Evolutionary conservation across 1,140 invertebrate species (phyloP), one percentile per base, ranked within the genome.

Genomic region (Nebria ingens): DNA sequence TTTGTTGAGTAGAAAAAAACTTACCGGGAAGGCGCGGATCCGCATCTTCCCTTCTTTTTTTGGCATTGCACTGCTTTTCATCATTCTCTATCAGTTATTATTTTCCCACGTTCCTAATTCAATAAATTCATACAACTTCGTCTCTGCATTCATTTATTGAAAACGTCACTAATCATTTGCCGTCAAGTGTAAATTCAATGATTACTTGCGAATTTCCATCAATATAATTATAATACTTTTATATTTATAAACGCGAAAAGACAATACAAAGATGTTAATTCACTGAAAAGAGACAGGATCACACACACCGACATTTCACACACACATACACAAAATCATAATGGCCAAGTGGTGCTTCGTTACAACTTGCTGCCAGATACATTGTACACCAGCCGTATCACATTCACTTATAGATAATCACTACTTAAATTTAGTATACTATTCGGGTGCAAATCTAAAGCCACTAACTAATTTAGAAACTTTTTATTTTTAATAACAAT

Each of bases 21-120:
- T 93, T 79, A 96, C 92, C 67, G 93, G 93, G 79, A 97, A 97
- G 62, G 93, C 92, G 71, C 93, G 83, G 71, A 97, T 97, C 65
- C 93, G 82, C 93, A 97, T 97, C 76, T 97, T 97, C 73, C 87
- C 87, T 72, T 92, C 87, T 77, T 93, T 93, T 73, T 92, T 88
- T 63, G 85, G 82, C 63, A 85, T 73, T 64, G 83, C 77, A 73
- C 82, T 82, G 72, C 78, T 81, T 78, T 87, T 88, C 80, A 85
- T 86, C 76, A 78, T 82, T 68, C 56, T 19, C 17, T 45, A 4
- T 12, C 40, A 17, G 17, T 45, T 45, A 12, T 45, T 12, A 9
- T 45, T 45, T 45, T 17, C 40, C 40, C 40, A 45, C 40, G 40
- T 45, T 45, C 40, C 40, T 17, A 17, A 45, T 45, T 6, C 9